Evolutionary conservation across 1,140 invertebrate genomes (phyloP), one percentile per base, ranked within the genome.

Genomic region (Zaprionus ghesquierei): DNA sequence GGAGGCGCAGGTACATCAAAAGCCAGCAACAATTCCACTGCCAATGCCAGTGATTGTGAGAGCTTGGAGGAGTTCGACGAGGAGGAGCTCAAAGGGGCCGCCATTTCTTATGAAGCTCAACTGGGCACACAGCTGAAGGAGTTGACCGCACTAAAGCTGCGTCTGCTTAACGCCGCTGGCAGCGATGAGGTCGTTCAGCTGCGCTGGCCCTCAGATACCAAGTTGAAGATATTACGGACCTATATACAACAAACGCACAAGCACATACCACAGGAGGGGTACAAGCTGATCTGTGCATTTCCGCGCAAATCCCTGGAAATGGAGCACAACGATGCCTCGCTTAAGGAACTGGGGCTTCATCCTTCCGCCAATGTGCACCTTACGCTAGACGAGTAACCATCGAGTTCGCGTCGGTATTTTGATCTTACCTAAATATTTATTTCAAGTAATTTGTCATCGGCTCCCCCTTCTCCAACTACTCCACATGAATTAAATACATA

Each of bases 331-430:
- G 51, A 51, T 2, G 44, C 64, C 38, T 77, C 90, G 10, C 70
- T 92, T 5, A 91, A 90, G 35, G 90, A 92, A 23, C 75, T 91
- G 20, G 89, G 90, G 5, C 53, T 92, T 44, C 90, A 92, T 89
- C 91, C 91, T 22, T 90, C 91, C 27, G 87, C 87, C 4, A 92
- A 90, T 74, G 70, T 92, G 65, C 90, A 92, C 79, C 79, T 92
- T 35, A 91, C 91, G 38, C 68, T 85, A 55, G 91, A 92, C 68
- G 87, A 91, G 55, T 91, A 80, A 75, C 13, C 25, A 33, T 33
- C 29, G 10, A 6, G 22, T 63, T 70, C 20, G 0, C 10, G 22
- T 53, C 20, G 18, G 25, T 27, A 23, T 15, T 49, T 49, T 53
- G 41, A 15, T 50, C 44, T 41, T 74, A 77, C 73, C 25, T 25